Conservation (phyloP, 1,140 invertebrate genomes). For the Halictus rubicundus region DNA sequence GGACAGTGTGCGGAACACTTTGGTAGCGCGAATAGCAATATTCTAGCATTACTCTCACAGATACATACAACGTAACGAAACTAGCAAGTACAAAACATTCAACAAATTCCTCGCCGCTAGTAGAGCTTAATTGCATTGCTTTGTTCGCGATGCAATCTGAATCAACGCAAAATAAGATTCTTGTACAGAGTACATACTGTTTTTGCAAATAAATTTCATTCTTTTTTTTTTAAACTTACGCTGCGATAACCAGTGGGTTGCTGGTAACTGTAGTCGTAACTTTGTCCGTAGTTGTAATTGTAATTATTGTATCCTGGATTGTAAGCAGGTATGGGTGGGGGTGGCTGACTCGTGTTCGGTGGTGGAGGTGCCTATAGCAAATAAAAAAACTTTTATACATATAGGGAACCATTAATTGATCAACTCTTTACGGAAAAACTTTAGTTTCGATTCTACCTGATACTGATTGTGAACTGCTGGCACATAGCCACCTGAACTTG, state of each 20-base stretch:
- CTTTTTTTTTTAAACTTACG: conserved; percentile 68
- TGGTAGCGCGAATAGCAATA: conserved; percentile 7
- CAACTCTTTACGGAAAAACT: background rate
- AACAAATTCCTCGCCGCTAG: background rate
- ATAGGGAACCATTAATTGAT: no score
- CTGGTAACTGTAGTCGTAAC: conserved; percentile 76
- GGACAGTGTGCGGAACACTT: conserved; percentile 44
- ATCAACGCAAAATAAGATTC: background rate
- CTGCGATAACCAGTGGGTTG: conserved; percentile 74
- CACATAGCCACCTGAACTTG: conserved; percentile 68
- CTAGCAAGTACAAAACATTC: background rate
- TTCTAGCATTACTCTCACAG: conserved; percentile 10
- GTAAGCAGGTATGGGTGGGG: conserved; percentile 72
- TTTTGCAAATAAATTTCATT: background rate
- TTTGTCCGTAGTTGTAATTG: conserved; percentile 72
- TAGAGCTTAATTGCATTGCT: conserved; percentile 11
- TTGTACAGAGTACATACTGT: conserved; percentile 2
- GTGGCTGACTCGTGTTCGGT: conserved; percentile 75
- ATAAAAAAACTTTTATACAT: background rate
- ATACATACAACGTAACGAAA: background rate
- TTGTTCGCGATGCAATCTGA: background rate
- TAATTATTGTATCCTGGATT: conserved; percentile 76
- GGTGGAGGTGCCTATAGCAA: conserved; percentile 67
- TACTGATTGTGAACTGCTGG: conserved; percentile 76
- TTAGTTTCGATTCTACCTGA: conserved; percentile 64